Evolutionary conservation across 2,797 vertebrate genomes (phyloP), one percentile per base, ranked within the genome.

Genomic region (Aulostomus chinensis): DNA sequence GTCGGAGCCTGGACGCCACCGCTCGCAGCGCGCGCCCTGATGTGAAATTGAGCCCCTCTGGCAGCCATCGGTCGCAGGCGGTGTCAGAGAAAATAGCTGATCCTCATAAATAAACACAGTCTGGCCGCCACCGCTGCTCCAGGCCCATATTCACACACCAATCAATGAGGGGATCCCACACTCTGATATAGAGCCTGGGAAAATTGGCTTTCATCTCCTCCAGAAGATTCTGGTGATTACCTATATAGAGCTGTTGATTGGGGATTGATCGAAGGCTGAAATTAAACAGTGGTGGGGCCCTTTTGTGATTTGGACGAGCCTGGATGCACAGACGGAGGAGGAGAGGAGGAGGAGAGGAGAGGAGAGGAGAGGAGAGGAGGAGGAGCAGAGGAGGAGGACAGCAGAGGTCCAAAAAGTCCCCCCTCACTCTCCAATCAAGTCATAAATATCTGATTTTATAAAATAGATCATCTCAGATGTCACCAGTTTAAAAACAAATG

Each of bases 241-340:
- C 71, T 72, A 45, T 62, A 78, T 56, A 17, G 54, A 14, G 36
- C 49, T 63, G 76, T 50, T 89, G 88, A 89, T 88, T 88, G 78
- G 80, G 78, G 79, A 89, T 88, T 88, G 87, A 88, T 87, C 82
- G 74, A 17, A 18, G 66, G 52, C 52, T 76, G 74, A 55, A 86
- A 87, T 86, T 86, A 86, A 82, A 73, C 68, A 64, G 80, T 45
- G 28, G 59, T 59, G 37, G 59, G 63, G 47, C 55, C 43, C 31
- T 60, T 74, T 31, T 74, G 56, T 65, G 78, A 85, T 80, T 76
- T 72, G 81, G 56, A 55, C 29, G 11, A 59, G 29, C 22, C 70
- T 74, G 25, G 14, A 53, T 60, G 69, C 68, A 12, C 68, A 46
- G 74, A 74, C 52, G 20, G 78, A 57, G 40, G 33, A 59, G 58